phyloP scores from a whole-genome alignment of 2,113 vertebrate species.

The Bothrops jararaca region DNA sequence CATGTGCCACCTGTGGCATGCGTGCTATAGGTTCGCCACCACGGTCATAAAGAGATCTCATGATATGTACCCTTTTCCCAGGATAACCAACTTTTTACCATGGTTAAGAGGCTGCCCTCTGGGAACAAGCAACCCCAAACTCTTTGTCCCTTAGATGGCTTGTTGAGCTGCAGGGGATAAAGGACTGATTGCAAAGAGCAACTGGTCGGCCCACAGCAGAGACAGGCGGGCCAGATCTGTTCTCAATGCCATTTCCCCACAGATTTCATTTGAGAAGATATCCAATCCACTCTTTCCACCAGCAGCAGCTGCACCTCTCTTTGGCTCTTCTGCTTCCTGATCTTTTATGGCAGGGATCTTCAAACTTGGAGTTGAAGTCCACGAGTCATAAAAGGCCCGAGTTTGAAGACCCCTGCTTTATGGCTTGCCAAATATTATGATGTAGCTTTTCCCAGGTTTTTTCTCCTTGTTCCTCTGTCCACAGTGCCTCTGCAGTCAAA shows the following conservation, averaged over 20 bases:
- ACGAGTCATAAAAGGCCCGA: too few species aligned
- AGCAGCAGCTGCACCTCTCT: not conserved
- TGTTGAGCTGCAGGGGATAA: not conserved
- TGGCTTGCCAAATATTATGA: not conserved
- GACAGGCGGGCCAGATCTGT: not conserved
- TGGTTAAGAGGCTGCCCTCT: not conserved
- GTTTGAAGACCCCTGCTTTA: too few species aligned
- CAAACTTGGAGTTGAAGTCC: too few species aligned
- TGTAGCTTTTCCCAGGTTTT: not conserved
- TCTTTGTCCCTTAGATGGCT: not conserved
- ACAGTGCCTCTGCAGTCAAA: not conserved
- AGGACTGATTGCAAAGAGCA: not conserved
- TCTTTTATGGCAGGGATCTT: too few species aligned
- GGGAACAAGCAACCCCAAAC: not conserved
- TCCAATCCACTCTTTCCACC: not conserved
- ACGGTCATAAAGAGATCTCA: not conserved
- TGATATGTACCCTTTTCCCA: not conserved
- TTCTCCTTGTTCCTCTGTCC: too few species aligned
- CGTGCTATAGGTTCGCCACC: too few species aligned
- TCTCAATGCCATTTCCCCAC: not conserved
- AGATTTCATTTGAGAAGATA: not conserved
- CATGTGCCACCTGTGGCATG: too few species aligned
- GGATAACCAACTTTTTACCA: not conserved
- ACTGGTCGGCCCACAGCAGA: not conserved
- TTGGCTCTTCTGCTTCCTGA: not conserved